Evolutionary conservation across 2,888 invertebrate genomes (phyloP).

Genomic region (Tetragnatha montana): DNA sequence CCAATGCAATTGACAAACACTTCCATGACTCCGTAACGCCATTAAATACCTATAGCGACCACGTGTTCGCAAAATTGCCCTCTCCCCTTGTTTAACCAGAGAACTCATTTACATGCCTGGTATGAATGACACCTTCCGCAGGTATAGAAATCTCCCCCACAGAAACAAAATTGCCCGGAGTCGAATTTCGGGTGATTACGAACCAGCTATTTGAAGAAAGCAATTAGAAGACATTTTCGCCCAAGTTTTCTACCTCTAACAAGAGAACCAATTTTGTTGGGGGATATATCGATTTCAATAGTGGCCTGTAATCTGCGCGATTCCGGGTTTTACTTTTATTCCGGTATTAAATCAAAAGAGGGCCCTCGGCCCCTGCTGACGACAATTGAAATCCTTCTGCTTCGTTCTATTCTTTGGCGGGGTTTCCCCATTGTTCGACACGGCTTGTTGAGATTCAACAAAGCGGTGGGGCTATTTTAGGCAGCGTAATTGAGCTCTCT

Average conservation of each 20-base stretch:
- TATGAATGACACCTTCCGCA: slow-evolving; percentile 39
- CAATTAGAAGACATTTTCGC: slow-evolving; percentile 47
- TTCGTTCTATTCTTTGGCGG: background rate
- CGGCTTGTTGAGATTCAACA: background rate
- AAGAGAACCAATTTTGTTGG: slow-evolving; percentile 24
- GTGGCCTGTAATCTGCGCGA: slow-evolving; percentile 4
- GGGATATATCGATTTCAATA: slow-evolving; percentile 24
- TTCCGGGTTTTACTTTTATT: background rate
- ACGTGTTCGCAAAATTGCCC: slow-evolving; percentile 32
- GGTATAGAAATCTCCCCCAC: slow-evolving; percentile 16
- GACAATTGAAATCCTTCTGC: slow-evolving; percentile 13
- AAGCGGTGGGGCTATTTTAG: background rate
- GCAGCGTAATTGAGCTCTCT: background rate
- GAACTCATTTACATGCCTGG: slow-evolving; percentile 31
- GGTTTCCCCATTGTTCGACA: background rate
- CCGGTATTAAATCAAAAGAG: slow-evolving; percentile 29
- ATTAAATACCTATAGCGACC: slow-evolving; percentile 23
- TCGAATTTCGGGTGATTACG: slow-evolving; percentile 47
- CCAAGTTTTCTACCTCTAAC: slow-evolving; percentile 41
- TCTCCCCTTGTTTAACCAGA: slow-evolving; percentile 21
- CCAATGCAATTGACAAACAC: slow-evolving; percentile 10
- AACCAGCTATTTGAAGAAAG: slow-evolving; percentile 29
- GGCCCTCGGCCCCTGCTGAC: background rate
- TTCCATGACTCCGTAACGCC: slow-evolving; percentile 22
- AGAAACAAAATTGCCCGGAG: slow-evolving; percentile 37